A percentile compares a stretch with the other conserved stretches of the same genome.
phyloP scores from a whole-genome alignment of 2,113 vertebrate genomes.

The Aldabrachelys gigantea region DNA sequence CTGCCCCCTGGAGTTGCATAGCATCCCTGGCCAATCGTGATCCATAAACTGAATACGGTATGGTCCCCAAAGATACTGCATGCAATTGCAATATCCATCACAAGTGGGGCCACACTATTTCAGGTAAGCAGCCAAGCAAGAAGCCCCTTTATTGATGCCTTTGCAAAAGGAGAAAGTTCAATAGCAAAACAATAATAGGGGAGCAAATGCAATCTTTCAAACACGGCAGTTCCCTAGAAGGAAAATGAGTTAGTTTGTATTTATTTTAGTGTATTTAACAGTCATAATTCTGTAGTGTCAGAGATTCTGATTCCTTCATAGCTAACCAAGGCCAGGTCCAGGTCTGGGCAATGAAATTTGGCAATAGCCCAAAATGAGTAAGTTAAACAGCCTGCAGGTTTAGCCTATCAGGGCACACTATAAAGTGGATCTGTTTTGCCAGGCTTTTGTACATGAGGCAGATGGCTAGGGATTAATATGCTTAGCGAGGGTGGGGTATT shows the following conservation, averaged over 20 bases:
- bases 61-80: no score
- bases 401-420: not conserved
- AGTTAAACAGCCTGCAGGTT: not conserved
- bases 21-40: no score
- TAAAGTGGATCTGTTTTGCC: not conserved
- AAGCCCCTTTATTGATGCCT: not conserved
- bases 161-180: not conserved
- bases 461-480: not conserved
- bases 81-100: no score
- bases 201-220: not conserved
- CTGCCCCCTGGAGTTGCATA: no score
- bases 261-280: not conserved
- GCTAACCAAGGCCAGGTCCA: not conserved
- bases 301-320: not conserved
- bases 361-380: not conserved
- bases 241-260: not conserved
- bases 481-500: not conserved
- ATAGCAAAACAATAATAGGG: accelerated
- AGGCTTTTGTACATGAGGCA: not conserved
- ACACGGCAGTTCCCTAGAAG: not conserved
- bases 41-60: no score
- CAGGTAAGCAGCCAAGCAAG: not conserved
- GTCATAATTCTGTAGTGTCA: not conserved
- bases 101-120: not conserved
- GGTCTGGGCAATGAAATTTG: not conserved